These are phyloP conservation scores for Lepidurus couesii DNA, from an alignment of 1,140 invertebrate genomes.

Conservation along the genomic window DNA sequence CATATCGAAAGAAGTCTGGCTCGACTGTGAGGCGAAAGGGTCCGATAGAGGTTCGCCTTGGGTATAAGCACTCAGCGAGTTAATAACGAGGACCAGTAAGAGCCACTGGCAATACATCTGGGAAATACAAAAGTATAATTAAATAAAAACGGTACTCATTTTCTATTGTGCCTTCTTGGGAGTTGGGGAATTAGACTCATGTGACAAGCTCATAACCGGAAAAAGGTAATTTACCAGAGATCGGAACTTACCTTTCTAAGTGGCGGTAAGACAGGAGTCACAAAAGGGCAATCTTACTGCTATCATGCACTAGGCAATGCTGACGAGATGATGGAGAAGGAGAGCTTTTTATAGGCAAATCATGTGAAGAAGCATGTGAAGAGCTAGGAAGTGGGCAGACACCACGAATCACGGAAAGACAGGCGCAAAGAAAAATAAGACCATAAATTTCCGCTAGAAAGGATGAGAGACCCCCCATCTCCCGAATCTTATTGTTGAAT, in stretches of 20 bases:
- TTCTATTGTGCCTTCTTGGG: too few relatives aligned
- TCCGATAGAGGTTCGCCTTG: neutral
- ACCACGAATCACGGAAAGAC: neutral
- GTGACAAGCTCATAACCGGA: too few relatives aligned
- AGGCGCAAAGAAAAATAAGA: neutral
- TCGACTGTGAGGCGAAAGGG: neutral
- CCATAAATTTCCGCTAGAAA: too few relatives aligned
- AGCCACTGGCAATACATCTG: constrained; percentile 19
- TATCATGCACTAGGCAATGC: neutral
- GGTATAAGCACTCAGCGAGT: neutral
- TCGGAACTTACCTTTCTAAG: too few relatives aligned
- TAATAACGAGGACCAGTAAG: constrained; percentile 9
- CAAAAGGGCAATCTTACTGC: neutral
- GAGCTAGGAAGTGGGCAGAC: neutral
- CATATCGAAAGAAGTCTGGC: constrained; percentile 23
- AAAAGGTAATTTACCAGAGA: too few relatives aligned
- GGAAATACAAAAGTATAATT: neutral
- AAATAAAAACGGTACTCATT: neutral
- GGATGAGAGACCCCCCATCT: too few relatives aligned
- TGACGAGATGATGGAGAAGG: neutral
- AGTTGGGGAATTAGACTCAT: too few relatives aligned
- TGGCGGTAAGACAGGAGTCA: too few relatives aligned
- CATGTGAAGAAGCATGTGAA: neutral
- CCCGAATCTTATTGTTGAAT: too few relatives aligned
- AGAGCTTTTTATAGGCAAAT: constrained; percentile 7